Base-by-base conservation (phyloP, 2,113 vertebrate genomes). In the Thomomys bottae region DNA sequence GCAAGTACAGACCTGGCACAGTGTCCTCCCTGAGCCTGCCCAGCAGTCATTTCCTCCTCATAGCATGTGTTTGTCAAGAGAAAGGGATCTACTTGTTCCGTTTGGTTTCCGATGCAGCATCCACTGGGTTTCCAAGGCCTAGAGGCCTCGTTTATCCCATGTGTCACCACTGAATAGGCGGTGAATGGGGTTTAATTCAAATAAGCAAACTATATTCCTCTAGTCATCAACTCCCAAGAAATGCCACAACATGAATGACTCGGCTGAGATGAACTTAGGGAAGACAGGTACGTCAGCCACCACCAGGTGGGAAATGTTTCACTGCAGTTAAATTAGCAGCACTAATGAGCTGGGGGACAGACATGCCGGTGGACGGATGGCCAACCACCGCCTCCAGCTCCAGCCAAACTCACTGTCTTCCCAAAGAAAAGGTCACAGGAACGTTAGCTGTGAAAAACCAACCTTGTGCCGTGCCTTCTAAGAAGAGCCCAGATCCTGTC, bases 111-210 rank as follows among this genome's bases (percentile, higher is more conserved):
- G 67, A 32, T 64, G 49, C 59, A 8, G 32, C 21, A 36, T 26
- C 24, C 9, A 32, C 18, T 59, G 45, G 2, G 42, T 49, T 92
- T 93, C 73, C 40, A 89, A 87, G 70, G 14, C 15, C 14, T 54
- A 40, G 9, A 12, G 26, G 9, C 38, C 26, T 3, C 40, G 18
- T 28, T 88, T 88, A 88, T 81, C 36, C 73, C 36, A 28, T 89
- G 84, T 88, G 59, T 89, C 40, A 75, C 8, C 54, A 81, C 42
- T 54, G 83, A 67, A 42, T 79, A 67, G 90, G 90, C 91, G 91
- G 70, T 40, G 70, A 82, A 26, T 54, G 3, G 36, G 49, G 10
- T 85, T 87, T 94, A 94, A 93, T 94, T 93, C 94, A 95, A 96
- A 84, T 84, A 92, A 93, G 82, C 91, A 94, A 84, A 64, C 70